phyloP scores from a whole-genome alignment of 1,140 invertebrate genomes.

The Pseudachorutes palmiensis region DNA sequence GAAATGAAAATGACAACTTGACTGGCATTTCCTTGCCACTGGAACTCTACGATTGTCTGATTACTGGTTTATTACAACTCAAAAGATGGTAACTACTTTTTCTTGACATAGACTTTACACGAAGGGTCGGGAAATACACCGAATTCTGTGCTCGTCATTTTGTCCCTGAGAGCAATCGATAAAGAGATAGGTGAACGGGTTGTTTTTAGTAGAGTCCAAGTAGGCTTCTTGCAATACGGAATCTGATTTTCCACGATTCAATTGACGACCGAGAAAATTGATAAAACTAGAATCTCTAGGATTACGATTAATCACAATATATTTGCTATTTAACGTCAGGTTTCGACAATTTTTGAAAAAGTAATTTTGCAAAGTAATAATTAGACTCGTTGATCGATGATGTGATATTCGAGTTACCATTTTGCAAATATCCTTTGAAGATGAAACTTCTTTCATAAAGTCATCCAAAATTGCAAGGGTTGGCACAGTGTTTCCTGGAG shows the following conservation, averaged over 20 bases:
- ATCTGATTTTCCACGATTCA: slow-evolving; percentile 25
- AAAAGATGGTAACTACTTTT: neutral
- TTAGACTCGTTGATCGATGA: slow-evolving; percentile 18
- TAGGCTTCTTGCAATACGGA: slow-evolving; percentile 4
- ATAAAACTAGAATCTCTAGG: slow-evolving; percentile 12
- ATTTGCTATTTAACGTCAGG: slow-evolving; percentile 13
- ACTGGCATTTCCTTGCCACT: neutral
- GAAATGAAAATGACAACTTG: neutral
- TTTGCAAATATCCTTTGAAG: neutral
- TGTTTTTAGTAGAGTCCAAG: slow-evolving; percentile 11
- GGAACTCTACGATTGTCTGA: neutral
- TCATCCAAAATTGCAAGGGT: slow-evolving; percentile 23
- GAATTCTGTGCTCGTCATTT: slow-evolving; percentile 15
- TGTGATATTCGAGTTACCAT: slow-evolving; percentile 18
- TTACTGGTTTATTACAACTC: neutral
- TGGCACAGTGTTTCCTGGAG: neutral
- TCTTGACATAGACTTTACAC: slow-evolving; percentile 19
- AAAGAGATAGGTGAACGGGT: slow-evolving; percentile 12
- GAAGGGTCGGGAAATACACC: slow-evolving; percentile 21
- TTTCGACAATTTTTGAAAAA: slow-evolving; percentile 16
- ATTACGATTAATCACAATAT: slow-evolving; percentile 20
- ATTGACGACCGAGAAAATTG: slow-evolving; percentile 14
- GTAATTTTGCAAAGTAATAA: slow-evolving; percentile 15
- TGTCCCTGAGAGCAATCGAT: slow-evolving; percentile 16
- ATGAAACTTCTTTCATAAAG: slow-evolving; percentile 21